Base-by-base conservation (phyloP, 1,140 invertebrate species). In the Cardiocondyla obscurior region DNA sequence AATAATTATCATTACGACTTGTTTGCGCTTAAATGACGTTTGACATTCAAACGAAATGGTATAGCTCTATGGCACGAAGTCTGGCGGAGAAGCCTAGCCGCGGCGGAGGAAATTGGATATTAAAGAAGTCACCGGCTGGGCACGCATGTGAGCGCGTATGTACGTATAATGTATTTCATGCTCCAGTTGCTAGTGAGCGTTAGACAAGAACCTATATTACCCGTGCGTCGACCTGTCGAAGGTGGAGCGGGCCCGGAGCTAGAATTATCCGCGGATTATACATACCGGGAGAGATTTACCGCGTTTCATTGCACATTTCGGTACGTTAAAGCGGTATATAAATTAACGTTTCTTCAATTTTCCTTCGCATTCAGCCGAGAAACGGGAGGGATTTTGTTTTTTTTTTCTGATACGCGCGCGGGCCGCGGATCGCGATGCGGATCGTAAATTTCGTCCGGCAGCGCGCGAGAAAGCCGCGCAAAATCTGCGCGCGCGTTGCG, bases 181-280 rank as follows among this genome's bases (percentile, higher is more conserved):
- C 86, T 87, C 87, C 83, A 88, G 86, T 88, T 88, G 83, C 82
- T 88, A 85, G 77, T 76, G 86, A 82, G 83, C 42, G 76, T 88
- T 87, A 79, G 81, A 87, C 84, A 81, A 72, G 86, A 87, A 88
- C 79, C 51, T 83, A 88, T 84, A 84, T 87, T 76, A 76, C 65
- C 33, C 85, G 85, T 87, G 69, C 85, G 73, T 83, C 86, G 84
- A 86, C 84, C 84, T 86, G 84, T 83, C 72, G 84, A 79, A 86
- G 85, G 81, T 85, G 58, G 57, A 77, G 74, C 77, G 51, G 51
- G 79, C 49, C 60, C 49, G 67, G 42, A 72, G 60, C 55, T 58
- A 72, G 81, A 87, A 87, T 87, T 86, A 87, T 85, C n/a, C 19
- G 33, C 19, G 28, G 70, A 82, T 76, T 76, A 64, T 8, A 28